A percentile compares a stretch with the other conserved stretches of the same genome.
phyloP scores from a whole-genome alignment of 2,113 vertebrate genomes.

The Neotragus moschatus region DNA sequence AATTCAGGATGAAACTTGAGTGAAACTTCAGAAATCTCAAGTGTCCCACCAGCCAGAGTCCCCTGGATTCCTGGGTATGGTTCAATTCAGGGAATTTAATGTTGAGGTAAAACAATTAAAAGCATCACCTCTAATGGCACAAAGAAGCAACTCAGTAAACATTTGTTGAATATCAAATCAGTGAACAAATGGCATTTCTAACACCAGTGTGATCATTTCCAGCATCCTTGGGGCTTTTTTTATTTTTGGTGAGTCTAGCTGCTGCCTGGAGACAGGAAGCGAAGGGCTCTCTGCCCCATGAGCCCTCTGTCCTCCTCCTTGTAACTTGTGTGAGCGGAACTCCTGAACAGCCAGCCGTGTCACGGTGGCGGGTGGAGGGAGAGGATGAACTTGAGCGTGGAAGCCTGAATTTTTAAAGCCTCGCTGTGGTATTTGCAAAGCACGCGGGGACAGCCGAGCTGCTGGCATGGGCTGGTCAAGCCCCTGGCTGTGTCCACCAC shows the following conservation, averaged over 20 bases:
- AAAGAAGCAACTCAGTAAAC: not conserved
- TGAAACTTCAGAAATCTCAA: not conserved
- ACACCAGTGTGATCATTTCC: not conserved
- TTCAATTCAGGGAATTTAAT: constrained; percentile 16
- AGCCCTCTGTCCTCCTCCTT: not conserved
- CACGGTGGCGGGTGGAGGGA: not conserved
- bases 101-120: not conserved
- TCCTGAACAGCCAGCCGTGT: not conserved
- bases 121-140: not conserved
- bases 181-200: not conserved
- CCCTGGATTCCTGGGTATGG: not conserved
- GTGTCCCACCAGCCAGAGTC: not conserved
- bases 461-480: not conserved
- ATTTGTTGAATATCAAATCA: not conserved
- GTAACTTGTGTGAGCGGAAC: constrained; percentile 18
- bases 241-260: not conserved
- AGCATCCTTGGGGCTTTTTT: not conserved
- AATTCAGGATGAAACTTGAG: not conserved
- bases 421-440: not conserved
- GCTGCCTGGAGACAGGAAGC: not conserved
- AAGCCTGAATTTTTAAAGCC: not conserved
- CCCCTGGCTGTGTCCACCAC: not conserved
- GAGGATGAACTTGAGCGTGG: not conserved
- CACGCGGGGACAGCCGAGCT: not conserved
- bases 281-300: not conserved